Base-by-base conservation (phyloP, 1,140 invertebrate species). In the Cepaea nemoralis region DNA sequence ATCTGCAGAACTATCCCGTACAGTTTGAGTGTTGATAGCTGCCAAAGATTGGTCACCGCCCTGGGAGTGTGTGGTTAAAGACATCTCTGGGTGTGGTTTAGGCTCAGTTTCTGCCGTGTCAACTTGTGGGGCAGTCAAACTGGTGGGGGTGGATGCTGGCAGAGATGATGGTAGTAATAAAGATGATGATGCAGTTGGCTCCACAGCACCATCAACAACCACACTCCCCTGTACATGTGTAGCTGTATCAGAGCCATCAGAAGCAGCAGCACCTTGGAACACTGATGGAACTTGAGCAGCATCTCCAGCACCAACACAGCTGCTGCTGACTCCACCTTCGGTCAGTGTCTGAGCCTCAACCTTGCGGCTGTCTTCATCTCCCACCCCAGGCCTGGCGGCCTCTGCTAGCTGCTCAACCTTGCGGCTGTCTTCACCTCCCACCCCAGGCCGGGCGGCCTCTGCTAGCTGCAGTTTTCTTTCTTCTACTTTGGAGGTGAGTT, bases 401-500 rank as follows among this genome's bases (percentile, higher is more conserved):
- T 27, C 27, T 33, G 45, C 2, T 70, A 33, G 27, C 74, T 78
- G 39, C 73, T 63, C 22, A 69, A 75, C 39, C 77, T 33, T 27
- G 82, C 84, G 67, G 24, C 14, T 59, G 16, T 16, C 16, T 63
- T 33, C 67, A 80, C 80, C 70, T 71, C 73, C 78, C 55, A 42
- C 85, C 42, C 16, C 84, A 77, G 81, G 85, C 82, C 74, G 86
- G 85, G 77, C 83, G 50, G 85, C 84, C 77, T 86, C 85, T 0
- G 97, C 97, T 89, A 96, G 94, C 74, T 95, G 66, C 45, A 81
- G 77, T 76, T 89, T 90, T 71, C 87, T 85, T 73, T 88, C 85
- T 73, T 88, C 87, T 0, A 98, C 97, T 89, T 96, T 94, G 70
- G 95, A 93, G 86, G 96, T 96, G 0, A 97, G 91, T 89, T 97